Conservation (phyloP, 1,140 invertebrate species). For the Pogonomyrmex barbatus region DNA sequence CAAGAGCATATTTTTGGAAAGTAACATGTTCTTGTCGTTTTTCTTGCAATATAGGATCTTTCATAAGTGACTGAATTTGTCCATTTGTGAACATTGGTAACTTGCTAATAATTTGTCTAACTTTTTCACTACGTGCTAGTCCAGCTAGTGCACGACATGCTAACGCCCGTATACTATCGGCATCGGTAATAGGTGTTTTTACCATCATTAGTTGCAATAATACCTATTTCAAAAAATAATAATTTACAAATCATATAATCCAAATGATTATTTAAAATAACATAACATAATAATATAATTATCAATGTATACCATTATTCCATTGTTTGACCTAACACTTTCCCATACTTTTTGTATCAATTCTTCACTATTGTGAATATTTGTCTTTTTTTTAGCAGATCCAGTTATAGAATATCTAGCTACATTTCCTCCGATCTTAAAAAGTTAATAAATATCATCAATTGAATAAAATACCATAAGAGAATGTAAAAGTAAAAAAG, state of each 20-base stretch:
- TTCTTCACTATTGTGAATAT: constrained; percentile 92
- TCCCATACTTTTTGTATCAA: constrained; percentile 97
- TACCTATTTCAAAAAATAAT: constrained; percentile 84
- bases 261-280: not conserved
- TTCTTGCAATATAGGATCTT: constrained; percentile 98
- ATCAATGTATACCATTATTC: constrained; percentile 93
- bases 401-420: constrained; percentile 88
- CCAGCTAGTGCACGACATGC: constrained; percentile 97
- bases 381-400: constrained; percentile 91
- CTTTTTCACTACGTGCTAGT: constrained; percentile 95
- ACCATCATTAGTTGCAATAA: constrained; percentile 94
- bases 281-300: too few species aligned
- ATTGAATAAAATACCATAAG: constrained; percentile 63
- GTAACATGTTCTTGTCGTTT: constrained; percentile 97
- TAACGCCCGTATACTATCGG: constrained; percentile 96
- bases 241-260: not conserved
- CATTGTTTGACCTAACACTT: constrained; percentile 96
- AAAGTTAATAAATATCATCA: not conserved
- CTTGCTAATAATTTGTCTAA: constrained; percentile 98
- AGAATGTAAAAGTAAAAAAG: constrained; percentile 10
- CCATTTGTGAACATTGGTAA: constrained; percentile 97
- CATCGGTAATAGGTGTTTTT: constrained; percentile 98
- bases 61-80: constrained; percentile 97
- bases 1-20: constrained; percentile 98
- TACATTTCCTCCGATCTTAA: constrained; percentile 88